A percentile compares a stretch with the other conserved stretches of the same genome.
Conservation (phyloP, 2,888 invertebrate genomes). For the Drosophila phalerata region DNA sequence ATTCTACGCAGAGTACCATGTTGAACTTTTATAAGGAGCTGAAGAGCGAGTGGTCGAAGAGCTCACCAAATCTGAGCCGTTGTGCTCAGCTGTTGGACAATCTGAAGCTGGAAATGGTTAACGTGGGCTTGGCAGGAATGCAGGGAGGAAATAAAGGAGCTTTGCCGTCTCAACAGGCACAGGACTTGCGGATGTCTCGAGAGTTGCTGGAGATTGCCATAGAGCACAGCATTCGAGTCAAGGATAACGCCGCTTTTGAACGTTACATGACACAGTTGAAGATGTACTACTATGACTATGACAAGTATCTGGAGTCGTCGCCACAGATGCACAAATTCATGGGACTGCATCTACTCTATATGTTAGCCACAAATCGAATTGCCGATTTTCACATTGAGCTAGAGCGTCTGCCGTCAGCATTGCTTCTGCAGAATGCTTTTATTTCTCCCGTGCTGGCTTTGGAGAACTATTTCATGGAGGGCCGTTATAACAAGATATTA, state of each 20-base stretch:
- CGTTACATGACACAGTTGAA: constrained; percentile 72
- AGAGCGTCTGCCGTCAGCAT: constrained; percentile 67
- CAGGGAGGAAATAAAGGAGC: not conserved
- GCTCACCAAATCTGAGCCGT: constrained; percentile 48
- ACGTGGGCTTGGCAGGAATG: constrained; percentile 33
- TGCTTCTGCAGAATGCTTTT: constrained; percentile 55
- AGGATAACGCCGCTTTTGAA: constrained; percentile 68
- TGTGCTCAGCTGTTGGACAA: constrained; percentile 55
- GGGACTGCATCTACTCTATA: constrained; percentile 66
- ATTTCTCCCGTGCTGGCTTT: constrained; percentile 64
- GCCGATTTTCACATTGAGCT: constrained; percentile 71
- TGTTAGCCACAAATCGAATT: constrained; percentile 71
- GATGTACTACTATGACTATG: constrained; percentile 68
- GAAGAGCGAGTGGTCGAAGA: constrained; percentile 65
- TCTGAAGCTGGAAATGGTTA: constrained; percentile 64
- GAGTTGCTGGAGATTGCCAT: constrained; percentile 71
- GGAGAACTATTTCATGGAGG: constrained; percentile 74
- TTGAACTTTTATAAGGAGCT: constrained; percentile 54
- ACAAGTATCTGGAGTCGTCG: constrained; percentile 53
- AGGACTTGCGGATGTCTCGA: constrained; percentile 50
- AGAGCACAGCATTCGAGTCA: constrained; percentile 65
- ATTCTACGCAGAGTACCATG: constrained; percentile 30
- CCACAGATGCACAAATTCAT: constrained; percentile 70
- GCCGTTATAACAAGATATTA: constrained; percentile 69
- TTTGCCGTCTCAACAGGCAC: constrained; percentile 18